Percentiles rank a stretch among this genome's conserved stretches.
These are phyloP conservation scores for Drosophila putrida DNA, from an alignment of 2,888 invertebrate genomes.

Conservation along the genomic window DNA sequence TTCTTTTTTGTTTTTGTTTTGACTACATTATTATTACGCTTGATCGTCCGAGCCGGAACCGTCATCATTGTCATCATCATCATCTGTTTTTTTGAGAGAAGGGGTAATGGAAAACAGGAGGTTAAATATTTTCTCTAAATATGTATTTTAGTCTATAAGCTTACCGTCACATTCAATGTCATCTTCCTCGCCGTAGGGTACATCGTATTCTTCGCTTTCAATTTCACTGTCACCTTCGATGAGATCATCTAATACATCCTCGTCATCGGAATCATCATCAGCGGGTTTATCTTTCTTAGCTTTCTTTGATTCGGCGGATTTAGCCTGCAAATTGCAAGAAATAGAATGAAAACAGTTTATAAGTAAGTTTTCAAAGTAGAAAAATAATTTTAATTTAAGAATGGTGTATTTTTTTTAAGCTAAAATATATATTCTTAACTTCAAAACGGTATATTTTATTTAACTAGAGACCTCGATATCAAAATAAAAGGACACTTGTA, in stretches of 20 bases:
- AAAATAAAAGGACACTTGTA: background rate
- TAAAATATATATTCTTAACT: too few relatives aligned
- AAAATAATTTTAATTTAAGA: too few relatives aligned
- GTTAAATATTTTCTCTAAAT: background rate
- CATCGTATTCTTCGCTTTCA: slow-evolving; percentile 85
- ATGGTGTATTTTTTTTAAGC: too few relatives aligned
- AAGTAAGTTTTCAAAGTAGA: too few relatives aligned
- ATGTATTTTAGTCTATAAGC: background rate
- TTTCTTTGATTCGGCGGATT: slow-evolving; percentile 85
- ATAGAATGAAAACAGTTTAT: background rate
- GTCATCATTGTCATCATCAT: slow-evolving; percentile 84
- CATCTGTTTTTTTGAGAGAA: slow-evolving; percentile 71
- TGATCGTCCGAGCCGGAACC: slow-evolving; percentile 85
- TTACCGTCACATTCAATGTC: slow-evolving; percentile 84
- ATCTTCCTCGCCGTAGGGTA: slow-evolving; percentile 84
- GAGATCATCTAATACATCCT: slow-evolving; percentile 81
- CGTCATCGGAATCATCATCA: slow-evolving; percentile 83
- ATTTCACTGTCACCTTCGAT: slow-evolving; percentile 84
- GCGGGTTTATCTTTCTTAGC: slow-evolving; percentile 84
- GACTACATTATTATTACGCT: slow-evolving; percentile 86
- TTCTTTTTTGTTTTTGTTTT: slow-evolving; percentile 81
- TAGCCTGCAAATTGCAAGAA: slow-evolving; percentile 73
- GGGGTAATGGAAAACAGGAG: slow-evolving; percentile 6
- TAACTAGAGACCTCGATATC: too few relatives aligned
- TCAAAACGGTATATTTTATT: too few relatives aligned